phyloP scores from a whole-genome alignment of 2,113 vertebrate genomes.

The Aptenodytes patagonicus region DNA sequence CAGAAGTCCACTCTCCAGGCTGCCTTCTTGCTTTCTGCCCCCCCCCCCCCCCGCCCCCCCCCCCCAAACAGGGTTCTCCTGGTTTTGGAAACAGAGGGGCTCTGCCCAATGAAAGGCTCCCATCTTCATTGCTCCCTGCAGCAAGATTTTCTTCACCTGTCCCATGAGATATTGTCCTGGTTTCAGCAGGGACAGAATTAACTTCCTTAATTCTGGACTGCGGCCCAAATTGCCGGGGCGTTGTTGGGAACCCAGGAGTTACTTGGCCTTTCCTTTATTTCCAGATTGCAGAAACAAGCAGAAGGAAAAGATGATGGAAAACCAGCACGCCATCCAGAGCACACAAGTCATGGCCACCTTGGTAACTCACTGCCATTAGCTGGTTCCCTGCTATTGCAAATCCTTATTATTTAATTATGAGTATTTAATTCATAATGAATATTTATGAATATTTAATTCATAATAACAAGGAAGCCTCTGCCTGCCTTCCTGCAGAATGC shows the following conservation, averaged over 20 bases:
- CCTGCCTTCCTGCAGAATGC: not conserved
- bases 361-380: not conserved
- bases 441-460: not conserved
- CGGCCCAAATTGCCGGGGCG: fast-evolving
- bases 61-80: not conserved
- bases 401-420: not conserved
- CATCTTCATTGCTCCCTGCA: not conserved
- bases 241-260: not conserved
- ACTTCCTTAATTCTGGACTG: too few relatives aligned
- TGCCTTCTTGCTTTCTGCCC: not conserved
- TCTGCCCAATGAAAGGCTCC: not conserved
- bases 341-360: fast-evolving
- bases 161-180: not conserved
- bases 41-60: too few relatives aligned
- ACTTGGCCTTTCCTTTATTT: not conserved
- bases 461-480: not conserved
- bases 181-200: too few relatives aligned
- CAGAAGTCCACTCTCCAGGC: not conserved
- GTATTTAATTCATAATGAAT: not conserved
- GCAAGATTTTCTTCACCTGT: not conserved
- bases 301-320: fast-evolving
- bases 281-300: not conserved
- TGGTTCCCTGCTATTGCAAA: not conserved
- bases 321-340: fast-evolving
- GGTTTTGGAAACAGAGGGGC: not conserved